Evolutionary conservation across 2,113 vertebrate species (phyloP), one percentile per base, ranked within the genome.

Genomic region (Zosterops pallidus): DNA sequence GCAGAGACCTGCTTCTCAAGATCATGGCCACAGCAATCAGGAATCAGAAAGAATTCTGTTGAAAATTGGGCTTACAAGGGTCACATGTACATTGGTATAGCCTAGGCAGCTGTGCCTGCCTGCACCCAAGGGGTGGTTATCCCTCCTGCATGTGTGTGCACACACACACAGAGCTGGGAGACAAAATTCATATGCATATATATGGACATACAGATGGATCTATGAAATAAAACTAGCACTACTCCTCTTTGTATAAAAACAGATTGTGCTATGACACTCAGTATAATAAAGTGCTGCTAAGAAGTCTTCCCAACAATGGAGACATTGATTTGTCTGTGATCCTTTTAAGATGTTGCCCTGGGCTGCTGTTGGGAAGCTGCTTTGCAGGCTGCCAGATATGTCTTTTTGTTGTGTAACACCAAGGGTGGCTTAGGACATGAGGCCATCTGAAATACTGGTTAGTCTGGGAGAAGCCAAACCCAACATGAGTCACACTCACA

Each of bases 381-480:
- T 89, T 74, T 10, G 2, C 35, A 75, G 81, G 81, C 86, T 96
- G 84, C 52, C 86, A 95, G 89, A 62, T 94, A 70, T 1, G 5
- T 74, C 60, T 35, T 86, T 91, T 75, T 83, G 81, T 86, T 94
- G 86, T 86, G 77, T 95, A 94, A 96, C 77, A 89, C 50, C 59
- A 71, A 59, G 89, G 84, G 81, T 91, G 90, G 77, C 60, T 95
- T 83, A 94, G 93, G 77, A 82, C 19, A 6, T 67, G 74, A 84
- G 77, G 90, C 89, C 46, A 47, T 84, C 84, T 89, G 96, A 91
- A 96, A 87, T 94, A 91, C 90, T 91, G 81, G 90, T 84, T 95
- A 91, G 92, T 86, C 74, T 86, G 81, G 92, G 87, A 89, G 81
- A 92, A 93, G 85, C 79, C 85, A 85, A 90, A 72, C 88, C 82